Evolutionary conservation across 2,113 vertebrate genomes (phyloP), one percentile per base, ranked within the genome.

Genomic region (Siniperca knerii): DNA sequence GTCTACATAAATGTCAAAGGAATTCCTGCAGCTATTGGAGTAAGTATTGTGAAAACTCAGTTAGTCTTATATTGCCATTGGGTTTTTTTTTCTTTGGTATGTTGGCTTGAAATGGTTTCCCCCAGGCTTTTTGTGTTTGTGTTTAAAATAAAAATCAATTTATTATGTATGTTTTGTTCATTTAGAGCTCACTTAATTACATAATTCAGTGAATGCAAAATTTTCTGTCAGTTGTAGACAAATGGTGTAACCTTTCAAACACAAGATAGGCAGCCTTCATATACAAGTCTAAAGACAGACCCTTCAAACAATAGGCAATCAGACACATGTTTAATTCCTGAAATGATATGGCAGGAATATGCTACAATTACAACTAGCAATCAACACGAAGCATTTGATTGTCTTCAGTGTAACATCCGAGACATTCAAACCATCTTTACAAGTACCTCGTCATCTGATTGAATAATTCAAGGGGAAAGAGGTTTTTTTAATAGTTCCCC

Each of bases 301-400:
- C 40, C 50, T 64, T 72, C 35, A 44, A 83, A 91, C 84, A 89
- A 91, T 76, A 29, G 12, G 50, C 75, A 92, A 92, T 92, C 90
- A 88, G 54, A 37, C n/a, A 15, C 9, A 42, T 29, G 15, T 73
- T 74, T 80, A 33, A 78, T 75, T 78, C 29, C 50, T 52, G 5
- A 13, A 75, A 70, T 57, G 12, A 85, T 84, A 61, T 70, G 50
- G 21, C 37, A 46, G 46, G 35, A 79, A 69, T 44, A 16, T 4
- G 3, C 48, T 18, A 6, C 37, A 74, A 74, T 82, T 79, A 46
- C 23, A 79, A 25, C 61, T 12, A 25, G 54, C 75, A 68, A 79
- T 93, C 77, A 66, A 15, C 40, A 61, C 18, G 16, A 77, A 55
- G 68, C 74, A 20, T 85, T 68, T 84, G 78, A 89, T 86, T 92